phyloP scores from a whole-genome alignment of 2,888 invertebrate species.

The Agapostemon virescens region DNA sequence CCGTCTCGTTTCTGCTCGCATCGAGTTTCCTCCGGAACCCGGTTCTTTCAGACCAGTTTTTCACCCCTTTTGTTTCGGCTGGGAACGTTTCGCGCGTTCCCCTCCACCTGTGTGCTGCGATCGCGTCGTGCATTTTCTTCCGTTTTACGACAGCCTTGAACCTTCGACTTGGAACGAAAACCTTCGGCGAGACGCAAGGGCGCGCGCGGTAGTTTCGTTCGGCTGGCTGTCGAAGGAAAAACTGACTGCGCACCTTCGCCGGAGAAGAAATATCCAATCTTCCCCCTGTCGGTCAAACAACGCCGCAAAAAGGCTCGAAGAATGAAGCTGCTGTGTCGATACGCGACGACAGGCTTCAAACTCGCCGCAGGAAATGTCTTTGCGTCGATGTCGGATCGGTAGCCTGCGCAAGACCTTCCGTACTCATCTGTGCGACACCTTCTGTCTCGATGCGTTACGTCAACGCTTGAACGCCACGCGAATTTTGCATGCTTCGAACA shows the following conservation, averaged over 20 bases:
- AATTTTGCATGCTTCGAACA: too few relatives aligned
- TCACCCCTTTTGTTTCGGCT: not conserved
- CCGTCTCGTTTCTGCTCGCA: not conserved
- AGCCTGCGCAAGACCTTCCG: not conserved
- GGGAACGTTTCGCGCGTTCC: conserved; percentile 31
- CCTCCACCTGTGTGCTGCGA: conserved; percentile 4
- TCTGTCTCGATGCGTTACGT: too few relatives aligned
- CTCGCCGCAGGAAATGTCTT: conserved; percentile 29
- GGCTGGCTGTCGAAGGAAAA: conserved; percentile 49
- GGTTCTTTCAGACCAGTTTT: not conserved
- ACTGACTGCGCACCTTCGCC: conserved; percentile 45
- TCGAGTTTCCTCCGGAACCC: not conserved
- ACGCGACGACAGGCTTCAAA: conserved; percentile 10
- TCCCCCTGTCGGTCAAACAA: conserved; percentile 65
- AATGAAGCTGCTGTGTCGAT: conserved; percentile 47
- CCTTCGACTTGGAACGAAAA: not conserved
- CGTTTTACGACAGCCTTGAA: conserved; percentile 1
- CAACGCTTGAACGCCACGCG: too few relatives aligned
- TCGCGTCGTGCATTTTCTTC: conserved; percentile 15
- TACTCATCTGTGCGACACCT: too few relatives aligned
- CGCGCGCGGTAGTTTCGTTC: conserved; percentile 38
- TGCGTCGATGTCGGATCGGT: conserved; percentile 30
- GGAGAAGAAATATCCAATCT: conserved; percentile 67
- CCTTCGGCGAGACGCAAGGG: conserved; percentile 18
- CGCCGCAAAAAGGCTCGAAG: conserved; percentile 55